phyloP scores from a whole-genome alignment of 2,797 vertebrate genomes.

The Sciaenops ocellatus region DNA sequence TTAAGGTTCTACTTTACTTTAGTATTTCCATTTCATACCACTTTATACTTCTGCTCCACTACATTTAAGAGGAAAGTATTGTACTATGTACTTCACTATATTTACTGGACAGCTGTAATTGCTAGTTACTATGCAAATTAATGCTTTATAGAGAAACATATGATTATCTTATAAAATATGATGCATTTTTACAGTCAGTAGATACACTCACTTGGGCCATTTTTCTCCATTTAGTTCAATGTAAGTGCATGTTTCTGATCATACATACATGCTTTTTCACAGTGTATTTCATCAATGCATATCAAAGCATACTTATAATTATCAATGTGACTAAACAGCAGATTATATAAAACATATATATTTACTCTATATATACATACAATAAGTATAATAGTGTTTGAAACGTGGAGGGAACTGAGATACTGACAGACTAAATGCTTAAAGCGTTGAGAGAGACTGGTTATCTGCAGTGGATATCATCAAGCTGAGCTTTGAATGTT shows the following conservation, averaged over 20 bases:
- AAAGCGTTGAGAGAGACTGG: constrained; percentile 12
- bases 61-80: not conserved
- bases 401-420: constrained; percentile 6
- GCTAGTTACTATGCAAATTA: not conserved
- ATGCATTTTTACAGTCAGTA: no score
- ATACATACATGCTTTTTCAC: no score
- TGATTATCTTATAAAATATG: not conserved
- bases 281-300: no score
- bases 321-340: not conserved
- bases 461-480: constrained; percentile 56
- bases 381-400: not conserved
- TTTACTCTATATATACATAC: no score
- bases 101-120: not conserved
- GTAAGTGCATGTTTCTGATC: no score
- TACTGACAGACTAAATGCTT: constrained; percentile 12
- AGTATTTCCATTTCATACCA: not conserved
- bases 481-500: constrained; percentile 60
- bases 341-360: not conserved
- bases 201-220: no score
- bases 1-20: not conserved
- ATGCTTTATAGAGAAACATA: not conserved
- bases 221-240: no score
- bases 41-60: not conserved
- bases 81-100: no score
- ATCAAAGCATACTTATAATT: no score